Base-by-base conservation (phyloP, 2,888 invertebrate species). In the Chalcis sispes region DNA sequence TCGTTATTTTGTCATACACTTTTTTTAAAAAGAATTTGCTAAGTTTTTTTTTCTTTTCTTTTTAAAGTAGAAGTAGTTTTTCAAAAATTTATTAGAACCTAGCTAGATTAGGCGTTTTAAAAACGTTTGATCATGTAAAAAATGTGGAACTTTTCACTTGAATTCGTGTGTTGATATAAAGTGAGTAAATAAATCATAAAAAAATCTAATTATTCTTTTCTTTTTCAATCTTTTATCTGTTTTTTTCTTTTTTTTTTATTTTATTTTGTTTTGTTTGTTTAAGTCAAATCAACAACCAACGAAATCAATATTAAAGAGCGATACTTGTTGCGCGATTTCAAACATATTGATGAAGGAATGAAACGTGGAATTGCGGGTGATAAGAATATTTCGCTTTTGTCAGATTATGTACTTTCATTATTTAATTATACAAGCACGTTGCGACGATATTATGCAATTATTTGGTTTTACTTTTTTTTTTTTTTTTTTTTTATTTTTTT, bases 401-500 rank as follows among this genome's bases (percentile, higher is more conserved):
- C 2, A n/a, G 46, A 54, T 75, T 40, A 67, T 52, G 69, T 69
- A 77, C 77, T 77, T 72, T 72, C 69, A 72, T 72, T 64, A 69
- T 59, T 66, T 64, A 62, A 15, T 69, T 62, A 62, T 29, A 32
- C 27, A 77, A 72, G 72, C 72, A 72, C 48, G 66, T 59, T 72
- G 72, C 18, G 61, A 72, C 67, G 27, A 72, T 72, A 76, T 59
- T 27, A 72, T 67, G 48, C 27, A 40, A 10, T 59, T 58, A n/a
- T n/a, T n/a, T n/a, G n/a, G n/a, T n/a, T n/a, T n/a, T 65, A n/a
- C n/a, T n/a, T n/a, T n/a, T n/a, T n/a, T n/a, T n/a, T n/a, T n/a
- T n/a, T n/a, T n/a, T n/a, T n/a, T n/a, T n/a, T n/a, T n/a, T n/a
- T n/a, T n/a, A n/a, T n/a, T 42, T 10, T 4, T 36, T 36, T 36